phyloP scores from a whole-genome alignment of 2,797 vertebrate genomes.

The Thripadectes ignobilis region DNA sequence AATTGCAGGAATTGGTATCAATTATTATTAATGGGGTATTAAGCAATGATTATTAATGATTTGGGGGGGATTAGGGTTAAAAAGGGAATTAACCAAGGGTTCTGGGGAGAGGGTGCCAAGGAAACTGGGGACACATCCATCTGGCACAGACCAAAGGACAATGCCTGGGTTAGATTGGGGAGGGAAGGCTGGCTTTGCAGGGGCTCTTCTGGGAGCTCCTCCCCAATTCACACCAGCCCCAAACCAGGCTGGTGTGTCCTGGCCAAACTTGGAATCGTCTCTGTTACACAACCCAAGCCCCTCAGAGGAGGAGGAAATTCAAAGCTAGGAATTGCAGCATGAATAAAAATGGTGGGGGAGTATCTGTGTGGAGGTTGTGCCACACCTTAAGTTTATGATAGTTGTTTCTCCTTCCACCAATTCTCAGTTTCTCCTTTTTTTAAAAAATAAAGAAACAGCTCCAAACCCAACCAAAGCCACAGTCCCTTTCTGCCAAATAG shows the following conservation, averaged over 20 bases:
- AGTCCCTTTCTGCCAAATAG: neutral
- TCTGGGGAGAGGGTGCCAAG: neutral
- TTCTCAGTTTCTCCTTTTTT: neutral
- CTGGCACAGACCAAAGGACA: neutral
- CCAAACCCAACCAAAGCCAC: neutral
- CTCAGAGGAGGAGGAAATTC: neutral
- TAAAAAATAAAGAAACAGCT: neutral
- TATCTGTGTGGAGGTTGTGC: neutral
- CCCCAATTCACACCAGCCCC: neutral
- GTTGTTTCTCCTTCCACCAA: neutral
- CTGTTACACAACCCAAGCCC: neutral
- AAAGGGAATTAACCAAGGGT: neutral
- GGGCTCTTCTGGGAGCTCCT: neutral
- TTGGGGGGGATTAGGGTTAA: neutral
- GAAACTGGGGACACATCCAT: neutral
- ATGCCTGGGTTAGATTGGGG: neutral
- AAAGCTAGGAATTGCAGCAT: neutral
- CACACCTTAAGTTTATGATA: neutral
- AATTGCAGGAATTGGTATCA: neutral
- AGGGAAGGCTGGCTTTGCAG: neutral
- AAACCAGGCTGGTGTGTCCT: too few species aligned
- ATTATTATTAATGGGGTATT: too few species aligned
- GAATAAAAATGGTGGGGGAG: neutral
- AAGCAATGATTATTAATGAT: too few species aligned
- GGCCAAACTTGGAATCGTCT: neutral